Conservation (phyloP, 2,797 vertebrate species). For the Thamnophis elegans region DNA sequence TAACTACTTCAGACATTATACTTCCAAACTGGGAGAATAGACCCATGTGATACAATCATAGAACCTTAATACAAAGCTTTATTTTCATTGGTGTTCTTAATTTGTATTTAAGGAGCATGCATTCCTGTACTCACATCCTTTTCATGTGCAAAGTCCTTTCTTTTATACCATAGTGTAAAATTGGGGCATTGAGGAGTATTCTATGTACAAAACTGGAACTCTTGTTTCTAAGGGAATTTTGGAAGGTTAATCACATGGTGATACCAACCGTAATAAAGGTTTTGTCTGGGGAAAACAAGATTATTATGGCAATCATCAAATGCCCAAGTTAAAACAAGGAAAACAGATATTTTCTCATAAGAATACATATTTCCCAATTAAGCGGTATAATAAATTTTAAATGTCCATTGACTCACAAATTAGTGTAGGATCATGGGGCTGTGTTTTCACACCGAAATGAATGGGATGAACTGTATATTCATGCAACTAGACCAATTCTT, state of each 20-base stretch:
- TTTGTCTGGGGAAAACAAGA: not conserved
- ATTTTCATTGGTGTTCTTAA: not conserved
- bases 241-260: not conserved
- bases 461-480: not conserved
- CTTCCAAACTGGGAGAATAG: not conserved
- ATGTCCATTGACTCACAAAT: not conserved
- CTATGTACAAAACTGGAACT: not conserved
- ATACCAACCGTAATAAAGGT: not conserved
- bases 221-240: conserved; percentile 8
- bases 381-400: not conserved
- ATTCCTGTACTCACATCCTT: not conserved
- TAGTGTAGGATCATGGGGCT: not conserved
- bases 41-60: not conserved
- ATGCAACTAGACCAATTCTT: not conserved
- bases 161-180: not conserved
- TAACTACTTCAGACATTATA: not conserved
- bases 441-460: not conserved
- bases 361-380: not conserved
- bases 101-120: not conserved
- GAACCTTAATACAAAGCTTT: not conserved
- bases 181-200: not conserved
- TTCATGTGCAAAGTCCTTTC: not conserved
- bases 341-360: not conserved
- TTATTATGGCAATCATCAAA: not conserved
- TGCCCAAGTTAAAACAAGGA: not conserved